Evolutionary conservation across 2,113 vertebrate genomes (phyloP), one percentile per base, ranked within the genome.

Genomic region (Coracopsis vasa): DNA sequence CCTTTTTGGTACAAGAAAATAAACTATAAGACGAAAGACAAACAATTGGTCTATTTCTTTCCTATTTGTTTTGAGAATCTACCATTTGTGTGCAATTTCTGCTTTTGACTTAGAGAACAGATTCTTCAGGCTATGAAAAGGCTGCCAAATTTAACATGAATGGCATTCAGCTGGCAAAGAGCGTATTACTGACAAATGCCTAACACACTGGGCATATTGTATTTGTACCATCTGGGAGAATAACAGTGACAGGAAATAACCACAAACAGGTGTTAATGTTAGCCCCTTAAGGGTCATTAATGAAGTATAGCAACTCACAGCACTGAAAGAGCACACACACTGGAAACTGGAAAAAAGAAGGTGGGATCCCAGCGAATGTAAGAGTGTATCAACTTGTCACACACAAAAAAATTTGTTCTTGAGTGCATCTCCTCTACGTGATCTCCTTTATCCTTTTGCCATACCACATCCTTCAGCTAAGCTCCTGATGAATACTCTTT

Each of bases 241-340:
- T 90, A 95, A 95, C 80, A 97, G 93, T 95, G 88, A 97, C 96
- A 97, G 97, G 94, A 96, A 96, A 93, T 84, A 94, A 97, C 94
- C 60, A 86, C 93, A 92, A 97, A 93, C 96, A 98, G 97, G 97
- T 97, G 96, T 96, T 95, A 95, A 87, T 51, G 65, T 95, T 94
- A 97, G 95, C 78, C 73, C 66, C 73, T 77, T 92, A 93, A 94
- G 88, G 51, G 47, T 95, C 95, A 96, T 94, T 98, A 96, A 89
- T 71, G 88, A 97, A 97, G 88, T 88, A 82, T 81, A 65, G 78
- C 66, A 86, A 97, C 79, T 88, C 89, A 85, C 65, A 73, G 47
- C 64, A 82, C 5, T 74, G 86, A 91, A 92, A 94, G 66, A 77
- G 58, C 90, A 80, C 88, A 72, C 90, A 91, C 86, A 72, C 39